Evolutionary conservation across 2,113 vertebrate species (phyloP).

Genomic region (Anarhynchus alexandrinus): DNA sequence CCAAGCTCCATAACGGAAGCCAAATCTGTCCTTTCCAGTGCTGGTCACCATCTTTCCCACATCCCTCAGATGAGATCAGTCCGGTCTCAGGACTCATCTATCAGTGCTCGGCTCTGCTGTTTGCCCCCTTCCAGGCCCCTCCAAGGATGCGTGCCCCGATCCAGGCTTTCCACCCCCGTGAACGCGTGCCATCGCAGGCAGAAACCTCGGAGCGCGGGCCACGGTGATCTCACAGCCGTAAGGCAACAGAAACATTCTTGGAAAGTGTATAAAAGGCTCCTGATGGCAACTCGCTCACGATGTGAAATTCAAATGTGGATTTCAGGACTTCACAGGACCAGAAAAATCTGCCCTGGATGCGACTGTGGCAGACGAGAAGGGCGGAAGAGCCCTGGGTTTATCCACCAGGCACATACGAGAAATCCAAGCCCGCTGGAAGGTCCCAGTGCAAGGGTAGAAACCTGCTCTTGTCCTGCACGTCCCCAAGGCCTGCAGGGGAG

Average conservation of each 20-base stretch:
- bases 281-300: background rate
- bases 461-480: accelerated
- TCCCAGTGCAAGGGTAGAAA: background rate
- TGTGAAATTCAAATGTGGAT: background rate
- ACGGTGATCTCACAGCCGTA: background rate
- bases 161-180: background rate
- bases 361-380: accelerated
- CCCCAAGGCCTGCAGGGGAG: background rate
- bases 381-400: background rate
- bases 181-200: background rate
- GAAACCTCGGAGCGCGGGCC: background rate
- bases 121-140: background rate
- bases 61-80: background rate
- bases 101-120: background rate
- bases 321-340: background rate
- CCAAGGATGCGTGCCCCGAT: background rate
- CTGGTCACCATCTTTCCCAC: background rate
- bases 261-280: background rate
- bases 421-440: background rate
- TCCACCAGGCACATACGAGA: background rate
- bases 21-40: background rate
- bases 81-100: background rate
- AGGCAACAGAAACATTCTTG: background rate
- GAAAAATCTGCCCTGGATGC: background rate
- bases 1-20: background rate